Evolutionary conservation across 1,140 invertebrate genomes (phyloP).

Genomic region (Steinernema khuongi): DNA sequence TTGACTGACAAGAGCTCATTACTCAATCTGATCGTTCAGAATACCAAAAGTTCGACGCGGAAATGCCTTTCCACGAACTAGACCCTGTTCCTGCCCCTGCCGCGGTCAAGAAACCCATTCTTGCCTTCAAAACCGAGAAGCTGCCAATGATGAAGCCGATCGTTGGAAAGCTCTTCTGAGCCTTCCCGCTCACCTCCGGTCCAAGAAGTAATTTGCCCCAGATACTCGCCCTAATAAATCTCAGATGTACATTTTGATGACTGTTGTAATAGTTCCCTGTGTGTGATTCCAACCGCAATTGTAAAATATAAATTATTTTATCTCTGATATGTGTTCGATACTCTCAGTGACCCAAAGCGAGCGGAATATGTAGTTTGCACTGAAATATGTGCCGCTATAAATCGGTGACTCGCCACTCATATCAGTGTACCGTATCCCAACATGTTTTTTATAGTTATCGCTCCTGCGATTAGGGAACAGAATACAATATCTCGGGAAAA

Average conservation of each 20-base stretch:
- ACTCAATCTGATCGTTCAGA: neutral
- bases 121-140: constrained; percentile 3
- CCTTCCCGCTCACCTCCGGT: neutral
- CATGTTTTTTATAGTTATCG: too few species aligned
- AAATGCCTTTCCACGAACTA: neutral
- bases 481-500: too few species aligned
- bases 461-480: too few species aligned
- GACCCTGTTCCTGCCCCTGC: neutral
- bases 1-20: neutral
- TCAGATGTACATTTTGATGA: constrained; percentile 12
- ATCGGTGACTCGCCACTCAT: too few species aligned
- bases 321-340: neutral
- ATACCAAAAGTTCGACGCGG: constrained; percentile 3
- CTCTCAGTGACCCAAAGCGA: too few species aligned
- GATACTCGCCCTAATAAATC: constrained; percentile 16
- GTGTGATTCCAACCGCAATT: too few species aligned
- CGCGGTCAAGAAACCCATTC: neutral
- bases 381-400: too few species aligned
- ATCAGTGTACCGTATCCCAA: too few species aligned
- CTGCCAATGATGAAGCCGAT: constrained; percentile 12
- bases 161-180: neutral
- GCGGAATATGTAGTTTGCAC: neutral
- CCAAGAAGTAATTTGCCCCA: neutral
- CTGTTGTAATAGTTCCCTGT: neutral
- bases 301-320: neutral